Conservation (phyloP, 1,140 invertebrate genomes). For the Teleogryllus occipitalis region DNA sequence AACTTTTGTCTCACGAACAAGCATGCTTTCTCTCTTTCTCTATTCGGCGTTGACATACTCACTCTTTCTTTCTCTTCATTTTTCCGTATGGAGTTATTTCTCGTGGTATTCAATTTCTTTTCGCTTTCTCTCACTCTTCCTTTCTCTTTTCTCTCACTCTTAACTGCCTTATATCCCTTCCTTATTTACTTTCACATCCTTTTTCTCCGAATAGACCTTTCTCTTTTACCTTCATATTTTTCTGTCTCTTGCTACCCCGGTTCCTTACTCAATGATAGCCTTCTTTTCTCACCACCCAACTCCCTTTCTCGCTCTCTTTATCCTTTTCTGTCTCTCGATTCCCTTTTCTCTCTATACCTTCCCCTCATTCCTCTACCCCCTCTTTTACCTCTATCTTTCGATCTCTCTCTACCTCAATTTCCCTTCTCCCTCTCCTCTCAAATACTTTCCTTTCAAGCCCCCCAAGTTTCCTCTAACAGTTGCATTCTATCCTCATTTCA, state of each 20-base stretch:
- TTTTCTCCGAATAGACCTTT: not conserved
- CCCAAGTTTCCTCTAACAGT: not conserved
- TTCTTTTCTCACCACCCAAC: not conserved
- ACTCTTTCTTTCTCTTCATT: too few species aligned
- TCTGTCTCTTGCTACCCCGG: not conserved
- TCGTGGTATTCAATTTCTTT: too few species aligned
- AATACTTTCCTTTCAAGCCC: not conserved
- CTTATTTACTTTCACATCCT: not conserved
- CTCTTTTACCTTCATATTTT: not conserved
- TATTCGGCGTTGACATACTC: too few species aligned
- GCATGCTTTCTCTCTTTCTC: too few species aligned
- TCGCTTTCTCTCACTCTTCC: not conserved
- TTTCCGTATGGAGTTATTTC: too few species aligned
- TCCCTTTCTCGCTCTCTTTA: not conserved
- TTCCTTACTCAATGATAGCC: not conserved
- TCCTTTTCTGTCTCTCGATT: too few species aligned
- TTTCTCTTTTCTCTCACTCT: conserved; percentile 7
- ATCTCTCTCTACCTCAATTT: not conserved
- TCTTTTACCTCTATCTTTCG: not conserved
- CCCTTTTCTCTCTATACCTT: not conserved
- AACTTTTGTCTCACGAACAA: too few species aligned
- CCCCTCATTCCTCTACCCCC: not conserved
- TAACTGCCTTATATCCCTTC: not conserved
- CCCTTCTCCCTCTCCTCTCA: not conserved
- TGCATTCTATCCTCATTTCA: not conserved